Conservation (phyloP, 2,888 invertebrate genomes). For the Piscicola geometra region DNA sequence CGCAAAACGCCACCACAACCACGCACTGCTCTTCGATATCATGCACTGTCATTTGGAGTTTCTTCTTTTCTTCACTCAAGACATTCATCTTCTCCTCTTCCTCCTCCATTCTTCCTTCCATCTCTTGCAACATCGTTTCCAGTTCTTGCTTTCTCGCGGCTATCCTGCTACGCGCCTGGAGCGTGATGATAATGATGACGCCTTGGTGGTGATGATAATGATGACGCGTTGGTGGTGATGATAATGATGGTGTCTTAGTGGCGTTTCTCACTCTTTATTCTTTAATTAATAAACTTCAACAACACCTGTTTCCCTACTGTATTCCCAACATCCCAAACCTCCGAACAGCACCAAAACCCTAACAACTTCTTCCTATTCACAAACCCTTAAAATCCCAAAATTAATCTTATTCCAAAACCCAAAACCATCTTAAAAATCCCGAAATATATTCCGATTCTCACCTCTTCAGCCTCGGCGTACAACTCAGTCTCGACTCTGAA, state of each 20-base stretch:
- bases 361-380: no score
- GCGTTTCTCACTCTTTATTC: no score
- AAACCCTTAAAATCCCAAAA: no score
- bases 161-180: conserved; percentile 76
- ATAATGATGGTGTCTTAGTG: no score
- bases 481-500: conserved; percentile 90
- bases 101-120: conserved; percentile 91
- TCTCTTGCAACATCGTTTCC: conserved; percentile 91
- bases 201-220: no score
- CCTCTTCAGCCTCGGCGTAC: conserved; percentile 90
- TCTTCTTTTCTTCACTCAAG: conserved; percentile 84
- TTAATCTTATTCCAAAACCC: no score
- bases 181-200: no score
- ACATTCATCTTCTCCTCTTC: conserved; percentile 83
- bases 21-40: conserved; percentile 56
- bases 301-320: no score
- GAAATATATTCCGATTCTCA: conserved; percentile 38
- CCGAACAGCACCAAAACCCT: no score
- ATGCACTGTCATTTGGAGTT: conserved; percentile 79
- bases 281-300: no score
- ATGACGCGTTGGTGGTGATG: no score
- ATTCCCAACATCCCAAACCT: no score
- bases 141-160: conserved; percentile 72
- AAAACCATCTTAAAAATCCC: neutral
- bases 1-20: neutral